Evolutionary conservation across 2,888 invertebrate genomes (phyloP), one percentile per base, ranked within the genome.

Genomic region (Zhuqinia jingwanae): DNA sequence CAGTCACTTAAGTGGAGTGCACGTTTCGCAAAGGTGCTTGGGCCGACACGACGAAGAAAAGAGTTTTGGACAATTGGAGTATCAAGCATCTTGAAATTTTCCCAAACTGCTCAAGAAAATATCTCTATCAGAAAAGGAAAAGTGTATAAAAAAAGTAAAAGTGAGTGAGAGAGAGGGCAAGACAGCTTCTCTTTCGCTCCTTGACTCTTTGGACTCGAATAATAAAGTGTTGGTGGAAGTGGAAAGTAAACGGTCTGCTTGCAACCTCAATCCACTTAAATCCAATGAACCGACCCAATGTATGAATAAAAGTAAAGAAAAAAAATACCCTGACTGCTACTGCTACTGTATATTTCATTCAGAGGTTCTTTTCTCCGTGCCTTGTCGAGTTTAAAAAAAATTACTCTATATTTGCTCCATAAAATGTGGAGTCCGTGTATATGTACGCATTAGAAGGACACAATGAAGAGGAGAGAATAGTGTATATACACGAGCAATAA

Each of bases 21-120:
- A 68, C 36, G 42, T 45, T 45, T 22, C 17, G 50, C 13, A 27
- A 70, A 17, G 27, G 22, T 70, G 47, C 22, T 70, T 25, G 1
- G n/a, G 30, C 42, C 0, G 47, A 50, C 25, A 36, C 20, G 50
- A n/a, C 2, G 27, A 63, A 25, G 78, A 36, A 30, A 45, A 58
- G 50, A 70, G 78, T 78, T 70, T 53, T 80, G 36, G 58, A 80
- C 80, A 80, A 80, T 80, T 80, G 80, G 36, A 70, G 68, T 56
- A 53, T 80, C 68, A 56, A 70, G 68, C 70, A 53, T 80, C 68
- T 79, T 50, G 27, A 79, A 56, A 17, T 68, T 53, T 36, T 79
- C n/a, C 15, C 10, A 8, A 5, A 27, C 47, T 30, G 17, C 25
- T 25, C 6, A 36, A 36, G 42, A 47, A 76, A 79, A 27, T 50